Evolutionary conservation across 2,888 invertebrate genomes (phyloP).

Genomic region (Blera fallax): DNA sequence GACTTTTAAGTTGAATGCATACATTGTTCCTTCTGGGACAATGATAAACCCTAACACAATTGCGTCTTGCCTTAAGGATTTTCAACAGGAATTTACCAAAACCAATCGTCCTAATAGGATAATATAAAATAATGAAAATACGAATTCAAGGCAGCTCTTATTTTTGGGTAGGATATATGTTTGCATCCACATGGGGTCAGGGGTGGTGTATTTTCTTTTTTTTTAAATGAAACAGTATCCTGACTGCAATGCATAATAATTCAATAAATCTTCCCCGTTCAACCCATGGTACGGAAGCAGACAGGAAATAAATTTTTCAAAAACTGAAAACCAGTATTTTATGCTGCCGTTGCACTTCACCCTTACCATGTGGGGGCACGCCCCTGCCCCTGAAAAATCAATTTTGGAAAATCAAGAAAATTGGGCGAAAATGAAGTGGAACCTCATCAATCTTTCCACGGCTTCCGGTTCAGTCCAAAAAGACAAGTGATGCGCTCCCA

Average conservation of each 20-base stretch:
- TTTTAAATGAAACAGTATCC: background rate
- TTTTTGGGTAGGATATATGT: too few species aligned
- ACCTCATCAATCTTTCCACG: constrained; percentile 45
- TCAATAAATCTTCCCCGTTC: background rate
- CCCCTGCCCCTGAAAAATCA: background rate
- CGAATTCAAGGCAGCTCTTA: too few species aligned
- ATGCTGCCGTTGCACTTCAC: constrained; percentile 7
- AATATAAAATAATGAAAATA: too few species aligned
- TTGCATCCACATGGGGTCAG: too few species aligned
- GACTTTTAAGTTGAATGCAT: too few species aligned
- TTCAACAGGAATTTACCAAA: too few species aligned
- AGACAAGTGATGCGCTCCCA: constrained; percentile 41
- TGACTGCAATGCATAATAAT: constrained; percentile 19
- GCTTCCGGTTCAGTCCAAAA: background rate
- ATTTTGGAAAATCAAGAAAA: constrained; percentile 34
- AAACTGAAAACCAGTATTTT: background rate
- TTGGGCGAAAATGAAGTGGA: constrained; percentile 22
- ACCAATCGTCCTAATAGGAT: too few species aligned
- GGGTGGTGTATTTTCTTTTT: too few species aligned
- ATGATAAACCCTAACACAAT: too few species aligned
- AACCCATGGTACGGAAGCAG: background rate
- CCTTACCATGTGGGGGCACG: background rate
- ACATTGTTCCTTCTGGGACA: too few species aligned
- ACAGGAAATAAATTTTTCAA: constrained; percentile 20
- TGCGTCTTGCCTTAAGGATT: too few species aligned